Evolutionary conservation across 2,888 invertebrate species (phyloP), one percentile per base, ranked within the genome.

Genomic region (Nomada fucata): DNA sequence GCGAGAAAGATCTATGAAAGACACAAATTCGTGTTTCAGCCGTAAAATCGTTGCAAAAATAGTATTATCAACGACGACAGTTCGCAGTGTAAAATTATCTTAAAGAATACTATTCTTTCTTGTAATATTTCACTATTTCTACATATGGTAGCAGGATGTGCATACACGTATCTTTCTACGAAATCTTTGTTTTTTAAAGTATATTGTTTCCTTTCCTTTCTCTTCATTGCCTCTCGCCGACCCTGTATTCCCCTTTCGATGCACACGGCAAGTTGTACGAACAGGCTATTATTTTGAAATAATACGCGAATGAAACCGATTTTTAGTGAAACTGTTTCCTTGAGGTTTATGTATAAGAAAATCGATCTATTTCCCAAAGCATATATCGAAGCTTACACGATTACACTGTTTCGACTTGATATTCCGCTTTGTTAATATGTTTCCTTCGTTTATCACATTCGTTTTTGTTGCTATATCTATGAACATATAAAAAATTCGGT

Each of bases 401-500:
- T 71, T 69, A 84, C 57, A 69, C 60, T 72, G n/a, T 76, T 67
- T 61, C 10, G 23, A 47, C 13, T 57, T 52, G 23, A 26, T 9
- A 55, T 61, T 67, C 10, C 42, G 26, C 18, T 57, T 63, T 44
- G 18, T 52, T 29, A 64, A 64, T 26, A 50, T 18, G 36, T 42
- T 47, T 44, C 26, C 4, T 18, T 2, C 7, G 4, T 64, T 36
- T 59, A 64, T 63, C 60, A 3, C 67, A 42, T 59, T 74, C 60
- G 23, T 23, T 26, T 44, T 57, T 44, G 29, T 23, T 23, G 26
- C 71, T 79, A 71, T 55, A 26, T 53, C 47, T 73, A 60, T 73
- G 57, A 23, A 65, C 47, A 68, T 83, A 83, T 74, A 82, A 86
- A 81, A 81, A 76, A 55, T 74, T 79, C 68, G 52, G 68, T 74